These are phyloP conservation scores for Salpingus planirostris DNA, from an alignment of 2,888 invertebrate genomes.

Conservation along the genomic window DNA sequence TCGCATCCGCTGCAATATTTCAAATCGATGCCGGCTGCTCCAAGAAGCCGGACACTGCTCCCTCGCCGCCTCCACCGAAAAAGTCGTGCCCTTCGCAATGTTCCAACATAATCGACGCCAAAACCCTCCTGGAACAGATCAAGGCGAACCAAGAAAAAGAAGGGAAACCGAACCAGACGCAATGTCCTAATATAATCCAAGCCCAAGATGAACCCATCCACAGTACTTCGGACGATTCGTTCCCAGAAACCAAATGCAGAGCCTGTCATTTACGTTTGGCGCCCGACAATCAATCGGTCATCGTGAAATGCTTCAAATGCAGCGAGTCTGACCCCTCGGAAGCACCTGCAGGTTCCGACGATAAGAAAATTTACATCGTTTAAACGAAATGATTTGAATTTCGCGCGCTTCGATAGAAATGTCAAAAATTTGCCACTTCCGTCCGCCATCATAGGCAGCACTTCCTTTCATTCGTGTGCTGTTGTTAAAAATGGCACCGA, in stretches of 20 bases:
- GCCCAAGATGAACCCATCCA: not conserved
- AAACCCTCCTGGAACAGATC: no score
- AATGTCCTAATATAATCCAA: no score
- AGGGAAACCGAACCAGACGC: no score
- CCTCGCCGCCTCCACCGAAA: no score
- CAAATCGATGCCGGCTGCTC: no score
- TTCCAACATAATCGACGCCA: no score
- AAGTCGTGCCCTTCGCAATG: no score
- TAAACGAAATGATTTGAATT: conserved; percentile 6
- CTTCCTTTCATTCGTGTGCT: conserved; percentile 34
- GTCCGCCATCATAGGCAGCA: conserved; percentile 12
- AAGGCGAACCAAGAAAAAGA: no score
- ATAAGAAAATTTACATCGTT: conserved; percentile 1
- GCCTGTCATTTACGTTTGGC: conserved; percentile 33
- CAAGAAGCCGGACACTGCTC: no score
- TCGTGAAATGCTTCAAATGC: conserved; percentile 32
- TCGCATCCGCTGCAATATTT: no score
- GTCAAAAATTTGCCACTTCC: no score
- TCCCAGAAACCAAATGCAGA: conserved; percentile 23
- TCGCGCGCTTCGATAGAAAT: conserved; percentile 2
- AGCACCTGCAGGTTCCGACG: not conserved
- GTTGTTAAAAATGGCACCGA: conserved; percentile 67
- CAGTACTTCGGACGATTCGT: conserved; percentile 3
- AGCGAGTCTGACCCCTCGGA: not conserved
- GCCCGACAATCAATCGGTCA: conserved; percentile 26